Base-by-base conservation (phyloP, 2,888 invertebrate genomes). In the Neoascia interrupta region DNA sequence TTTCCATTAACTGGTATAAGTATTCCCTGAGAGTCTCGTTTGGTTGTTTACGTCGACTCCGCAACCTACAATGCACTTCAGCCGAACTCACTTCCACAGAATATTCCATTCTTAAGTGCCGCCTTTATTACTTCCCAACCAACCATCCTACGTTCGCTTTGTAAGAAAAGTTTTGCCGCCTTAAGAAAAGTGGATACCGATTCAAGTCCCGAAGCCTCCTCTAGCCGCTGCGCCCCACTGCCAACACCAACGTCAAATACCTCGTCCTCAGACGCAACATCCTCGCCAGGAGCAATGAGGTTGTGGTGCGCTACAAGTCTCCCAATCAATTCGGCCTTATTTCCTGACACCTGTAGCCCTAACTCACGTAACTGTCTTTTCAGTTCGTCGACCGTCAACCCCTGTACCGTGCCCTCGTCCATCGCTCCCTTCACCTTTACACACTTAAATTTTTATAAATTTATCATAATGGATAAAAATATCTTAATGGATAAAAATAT, bases 41-140 rank as follows among this genome's bases (percentile, higher is more conserved):
- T 8, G 31, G 31, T n/a, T 31, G 8, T n/a, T 31, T 31, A 8
- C 8, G 8, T n/a, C 31, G 28, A 49, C 37, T 41, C 19, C 53
- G 15, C 13, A 56, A 47, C 13, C 37, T 31, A 3, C 51, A 11
- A 43, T 69, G 75, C 5, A 63, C 19, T 37, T 47, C 47, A 5
- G 69, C 75, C 3, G 69, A 56, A 5, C 10, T n/a, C 8, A 6
- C 8, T 6, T 31, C n/a, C 8, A 31, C 31, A 26, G 26, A 4
- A 8, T 5, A 26, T 26, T 26, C 26, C 4, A 5, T 26, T 8
- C 8, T 26, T 8, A 26, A 26, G 26, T 4, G 5, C 8, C 8
- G 26, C 8, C 8, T 26, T 8, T 5, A 8, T 5, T 4, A 5
- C 4, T 26, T 4, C 26, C 26, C n/a, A 26, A 26, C 8, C 26